phyloP scores from a whole-genome alignment of 2,888 invertebrate genomes.

The Ochropleura plecta region DNA sequence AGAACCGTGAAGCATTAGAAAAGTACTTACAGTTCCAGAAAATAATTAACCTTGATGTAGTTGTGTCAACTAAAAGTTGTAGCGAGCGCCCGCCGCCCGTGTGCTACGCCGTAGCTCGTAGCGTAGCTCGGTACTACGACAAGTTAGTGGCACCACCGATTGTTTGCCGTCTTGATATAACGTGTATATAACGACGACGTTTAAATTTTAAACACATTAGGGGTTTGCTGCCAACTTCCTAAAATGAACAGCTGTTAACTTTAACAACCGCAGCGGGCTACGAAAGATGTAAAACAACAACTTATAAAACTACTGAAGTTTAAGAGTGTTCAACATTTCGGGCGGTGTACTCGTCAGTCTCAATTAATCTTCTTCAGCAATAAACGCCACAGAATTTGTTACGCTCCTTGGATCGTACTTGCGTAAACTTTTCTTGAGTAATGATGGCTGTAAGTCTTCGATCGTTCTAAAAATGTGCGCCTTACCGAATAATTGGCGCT shows the following conservation, averaged over 20 bases:
- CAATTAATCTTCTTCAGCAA: slow-evolving; percentile 75
- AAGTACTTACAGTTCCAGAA: slow-evolving; percentile 11
- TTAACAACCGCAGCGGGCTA: slow-evolving; percentile 14
- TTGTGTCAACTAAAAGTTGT: slow-evolving; percentile 54
- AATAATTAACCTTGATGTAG: slow-evolving; percentile 51
- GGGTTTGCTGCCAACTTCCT: slow-evolving; percentile 25
- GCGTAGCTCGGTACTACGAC: slow-evolving; percentile 53
- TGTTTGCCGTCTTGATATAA: slow-evolving; percentile 40
- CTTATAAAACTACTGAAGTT: slow-evolving; percentile 34
- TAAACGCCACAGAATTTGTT: slow-evolving; percentile 73
- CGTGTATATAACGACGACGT: slow-evolving; percentile 27
- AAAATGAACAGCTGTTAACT: slow-evolving; percentile 42
- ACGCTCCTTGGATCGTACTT: slow-evolving; percentile 67
- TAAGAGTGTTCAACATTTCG: slow-evolving; percentile 62
- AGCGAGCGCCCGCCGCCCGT: slow-evolving; percentile 15
- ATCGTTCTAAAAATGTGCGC: slow-evolving; percentile 63
- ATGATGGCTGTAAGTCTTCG: slow-evolving; percentile 66
- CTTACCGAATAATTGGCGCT: slow-evolving; percentile 42
- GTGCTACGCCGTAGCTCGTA: slow-evolving; percentile 56
- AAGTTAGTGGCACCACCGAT: slow-evolving; percentile 48
- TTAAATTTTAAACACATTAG: slow-evolving; percentile 48
- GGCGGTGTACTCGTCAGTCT: slow-evolving; percentile 51
- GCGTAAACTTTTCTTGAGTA: slow-evolving; percentile 72
- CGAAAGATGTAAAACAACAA: slow-evolving; percentile 27
- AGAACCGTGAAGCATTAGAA: slow-evolving; percentile 11